These are phyloP conservation scores for Cynoglossus semilaevis DNA, from an alignment of 2,113 vertebrate genomes.

Conservation along the genomic window DNA sequence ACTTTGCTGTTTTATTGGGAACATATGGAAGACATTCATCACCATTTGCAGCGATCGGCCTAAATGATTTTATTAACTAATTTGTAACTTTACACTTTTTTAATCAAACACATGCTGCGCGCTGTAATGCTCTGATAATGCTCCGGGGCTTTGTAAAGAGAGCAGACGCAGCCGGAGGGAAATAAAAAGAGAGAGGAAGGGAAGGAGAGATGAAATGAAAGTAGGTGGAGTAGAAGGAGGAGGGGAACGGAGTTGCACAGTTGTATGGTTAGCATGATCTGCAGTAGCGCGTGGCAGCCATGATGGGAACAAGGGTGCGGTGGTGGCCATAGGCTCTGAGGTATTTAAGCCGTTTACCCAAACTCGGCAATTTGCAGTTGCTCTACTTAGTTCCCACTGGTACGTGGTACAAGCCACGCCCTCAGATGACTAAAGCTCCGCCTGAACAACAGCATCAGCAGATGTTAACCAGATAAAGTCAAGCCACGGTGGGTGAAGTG, in stretches of 20 bases:
- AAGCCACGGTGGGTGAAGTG: no score
- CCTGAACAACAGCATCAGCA: background rate
- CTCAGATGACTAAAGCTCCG: background rate
- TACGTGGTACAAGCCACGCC: background rate
- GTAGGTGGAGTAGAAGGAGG: slow-evolving; percentile 1
- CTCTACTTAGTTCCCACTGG: background rate
- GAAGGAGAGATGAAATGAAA: slow-evolving; percentile 46
- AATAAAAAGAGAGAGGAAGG: slow-evolving; percentile 55
- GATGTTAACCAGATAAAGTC: no score
- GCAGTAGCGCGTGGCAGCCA: slow-evolving; percentile 33
- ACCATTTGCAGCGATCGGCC: slow-evolving; percentile 74
- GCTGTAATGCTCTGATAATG: slow-evolving; percentile 64
- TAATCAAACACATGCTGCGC: slow-evolving; percentile 76
- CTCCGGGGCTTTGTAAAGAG: slow-evolving; percentile 76
- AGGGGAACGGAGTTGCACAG: background rate
- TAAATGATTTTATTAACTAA: slow-evolving; percentile 77
- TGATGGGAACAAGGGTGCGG: slow-evolving; percentile 47
- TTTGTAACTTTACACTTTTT: slow-evolving; percentile 81
- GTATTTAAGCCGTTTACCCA: slow-evolving; percentile 63
- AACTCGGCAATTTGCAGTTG: slow-evolving; percentile 15
- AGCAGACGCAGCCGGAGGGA: slow-evolving; percentile 71
- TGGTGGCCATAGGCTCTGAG: slow-evolving; percentile 24
- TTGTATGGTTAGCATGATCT: slow-evolving; percentile 6
- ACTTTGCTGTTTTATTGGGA: slow-evolving; percentile 74
- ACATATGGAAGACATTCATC: slow-evolving; percentile 79